A percentile compares a stretch with the other conserved stretches of the same genome.
phyloP scores from a whole-genome alignment of 1,140 invertebrate genomes.

The Amphibalanus amphitrite region DNA sequence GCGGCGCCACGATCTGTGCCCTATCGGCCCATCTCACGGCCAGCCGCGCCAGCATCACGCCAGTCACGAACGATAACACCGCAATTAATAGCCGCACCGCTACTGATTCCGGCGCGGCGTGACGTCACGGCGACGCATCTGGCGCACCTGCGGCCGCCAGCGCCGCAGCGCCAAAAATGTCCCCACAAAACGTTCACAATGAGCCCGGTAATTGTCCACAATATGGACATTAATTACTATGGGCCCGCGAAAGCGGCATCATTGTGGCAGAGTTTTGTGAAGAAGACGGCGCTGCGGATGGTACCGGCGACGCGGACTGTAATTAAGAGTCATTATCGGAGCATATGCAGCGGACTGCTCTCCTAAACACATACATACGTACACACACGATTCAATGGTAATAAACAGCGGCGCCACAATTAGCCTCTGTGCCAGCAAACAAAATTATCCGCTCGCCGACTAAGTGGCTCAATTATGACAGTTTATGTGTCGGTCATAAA shows the following conservation, averaged over 20 bases:
- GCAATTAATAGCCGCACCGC: not conserved
- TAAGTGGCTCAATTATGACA: not conserved
- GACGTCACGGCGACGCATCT: not conserved
- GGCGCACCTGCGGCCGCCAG: not conserved
- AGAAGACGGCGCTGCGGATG: not conserved
- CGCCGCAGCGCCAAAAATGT: not conserved
- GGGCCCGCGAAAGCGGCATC: not conserved
- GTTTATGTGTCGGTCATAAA: not conserved
- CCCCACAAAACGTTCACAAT: not conserved
- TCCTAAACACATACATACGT: not conserved
- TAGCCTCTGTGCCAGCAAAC: not conserved
- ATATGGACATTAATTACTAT: not conserved
- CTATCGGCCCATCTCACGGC: not conserved
- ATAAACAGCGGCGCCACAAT: not conserved
- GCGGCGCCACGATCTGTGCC: not conserved
- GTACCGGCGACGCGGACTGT: too few relatives aligned
- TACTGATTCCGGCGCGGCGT: not conserved
- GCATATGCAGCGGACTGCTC: not conserved
- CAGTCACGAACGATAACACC: not conserved
- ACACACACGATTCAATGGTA: not conserved
- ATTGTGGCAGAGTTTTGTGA: not conserved
- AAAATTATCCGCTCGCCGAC: not conserved
- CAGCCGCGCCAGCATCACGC: not conserved
- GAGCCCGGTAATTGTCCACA: not conserved
- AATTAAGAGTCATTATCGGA: not conserved